Base-by-base conservation (phyloP, 2,888 invertebrate genomes). In the Catocala fraxini region DNA sequence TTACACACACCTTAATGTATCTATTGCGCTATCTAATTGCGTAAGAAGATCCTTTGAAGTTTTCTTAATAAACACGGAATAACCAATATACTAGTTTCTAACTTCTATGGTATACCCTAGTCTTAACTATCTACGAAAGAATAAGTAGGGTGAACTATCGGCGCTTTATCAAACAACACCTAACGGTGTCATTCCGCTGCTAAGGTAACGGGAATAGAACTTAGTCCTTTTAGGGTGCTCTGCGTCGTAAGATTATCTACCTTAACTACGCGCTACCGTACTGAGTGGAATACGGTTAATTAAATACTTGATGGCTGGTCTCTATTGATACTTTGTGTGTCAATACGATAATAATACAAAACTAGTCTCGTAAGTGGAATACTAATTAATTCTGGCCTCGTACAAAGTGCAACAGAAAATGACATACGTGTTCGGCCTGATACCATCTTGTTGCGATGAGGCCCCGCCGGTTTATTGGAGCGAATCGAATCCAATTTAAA, bases 171-270 rank as follows among this genome's bases (percentile, higher is more conserved):
- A 86, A 80, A 84, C 89, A 89, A 87, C 70, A 51, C 59, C 52
- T 77, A 77, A 77, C 91, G 87, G 87, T 87, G 84, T 76, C 81
- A 83, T 82, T 81, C 74, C 75, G 76, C 80, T 79, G 80, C 78
- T 82, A 77, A 79, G 81, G 73, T 89, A 90, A 92, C 92, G 92
- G 93, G 87, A 90, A 87, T 82, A 77, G 70, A 88, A 85, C 84
- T 83, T 86, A 84, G 80, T 82, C 92, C 93, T 89, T 92, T 92
- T 90, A 84, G 92, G 92, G 87, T 80, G 79, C 82, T 70, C 86
- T 84, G 63, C 71, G 63, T 68, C 69, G 73, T 63, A 76, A 65
- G 65, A 75, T 73, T 79, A 46, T 52, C 12, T 6, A 73, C 67
- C 69, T 75, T 83, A 80, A 82, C 83, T 85, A 81, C 83, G 77